phyloP scores from a whole-genome alignment of 2,888 invertebrate genomes.

The Leucophenga maculata region DNA sequence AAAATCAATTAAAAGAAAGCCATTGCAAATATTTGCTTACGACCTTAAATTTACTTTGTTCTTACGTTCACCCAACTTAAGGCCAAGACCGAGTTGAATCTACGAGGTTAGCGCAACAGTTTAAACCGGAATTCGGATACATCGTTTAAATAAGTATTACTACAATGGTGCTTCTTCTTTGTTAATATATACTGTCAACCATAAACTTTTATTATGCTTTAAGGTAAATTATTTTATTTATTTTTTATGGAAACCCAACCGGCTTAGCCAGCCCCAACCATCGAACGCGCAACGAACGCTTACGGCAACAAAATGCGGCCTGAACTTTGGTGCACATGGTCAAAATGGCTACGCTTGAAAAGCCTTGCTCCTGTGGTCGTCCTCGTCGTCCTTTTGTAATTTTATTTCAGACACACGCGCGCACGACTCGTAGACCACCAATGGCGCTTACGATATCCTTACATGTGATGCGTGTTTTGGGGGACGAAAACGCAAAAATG shows the following conservation, averaged over 20 bases:
- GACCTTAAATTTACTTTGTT: background rate
- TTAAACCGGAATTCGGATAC: too few relatives aligned
- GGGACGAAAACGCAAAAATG: constrained; percentile 31
- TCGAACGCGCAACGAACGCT: background rate
- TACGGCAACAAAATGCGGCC: constrained; percentile 19
- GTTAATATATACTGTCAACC: constrained; percentile 51
- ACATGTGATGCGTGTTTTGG: background rate
- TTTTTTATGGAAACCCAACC: constrained; percentile 49
- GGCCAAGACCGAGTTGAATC: too few relatives aligned
- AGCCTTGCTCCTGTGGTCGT: background rate
- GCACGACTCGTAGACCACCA: constrained; percentile 40
- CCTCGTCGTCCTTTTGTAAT: background rate
- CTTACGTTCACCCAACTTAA: too few relatives aligned
- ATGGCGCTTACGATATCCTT: constrained; percentile 31
- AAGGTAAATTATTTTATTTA: constrained; percentile 68
- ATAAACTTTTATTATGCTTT: constrained; percentile 68
- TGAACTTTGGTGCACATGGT: constrained; percentile 8
- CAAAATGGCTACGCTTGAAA: constrained; percentile 4
- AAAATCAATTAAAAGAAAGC: background rate
- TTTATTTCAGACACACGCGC: constrained; percentile 14
- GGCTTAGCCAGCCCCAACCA: constrained; percentile 24
- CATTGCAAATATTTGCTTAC: constrained; percentile 8
- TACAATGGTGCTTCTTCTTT: constrained; percentile 17
- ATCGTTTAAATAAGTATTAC: too few relatives aligned
- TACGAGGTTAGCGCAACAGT: too few relatives aligned